Base-by-base conservation (phyloP, 1,140 invertebrate species). In the Cataglyphis hispanica region DNA sequence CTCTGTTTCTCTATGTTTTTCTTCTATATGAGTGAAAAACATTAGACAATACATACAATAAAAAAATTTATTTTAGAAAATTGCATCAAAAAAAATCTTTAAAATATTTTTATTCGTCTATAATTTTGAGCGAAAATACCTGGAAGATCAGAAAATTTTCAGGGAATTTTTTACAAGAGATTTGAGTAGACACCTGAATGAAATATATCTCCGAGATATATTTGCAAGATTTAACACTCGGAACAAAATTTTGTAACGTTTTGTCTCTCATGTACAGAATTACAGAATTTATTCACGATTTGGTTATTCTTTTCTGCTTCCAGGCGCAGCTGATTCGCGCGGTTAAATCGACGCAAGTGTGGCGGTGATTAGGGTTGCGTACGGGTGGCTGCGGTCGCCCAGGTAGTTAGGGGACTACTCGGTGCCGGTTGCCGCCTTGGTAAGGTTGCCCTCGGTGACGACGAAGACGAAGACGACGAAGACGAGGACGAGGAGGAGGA, bases 261-360 rank as follows among this genome's bases (percentile, higher is more conserved):
- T n/a, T 19, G 7, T n/a, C 40, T 60, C 72, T 60, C 22, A 22
- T 1, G 37, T 13, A 22, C 2, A 7, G 1, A 10, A 63, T 77
- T 53, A 10, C 0, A n/a, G 34, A 8, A 61, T 16, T 27, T 56
- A 75, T 19, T n/a, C 16, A n/a, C 22, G 4, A 43, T 16, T 11
- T 10, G 31, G 8, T 34, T 13, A 6, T 10, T 2, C 11, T 0
- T 72, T 81, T 72, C 8, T 78, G 43, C 6, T 90, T 88, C 4
- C 89, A 88, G 87, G 70, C 66, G 63, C 75, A 80, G 83, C 61
- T 58, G 80, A 70, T 16, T 37, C 40, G 83, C 74, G 37, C 46
- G 70, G 40, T 16, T 63, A 37, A 66, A 87, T 56, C 84, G 88
- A 84, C 86, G 91, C 87, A 92, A 92, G 93, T 92, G 92, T 92